Evolutionary conservation across 2,113 vertebrate genomes (phyloP).

Genomic region (Rallus limicola): DNA sequence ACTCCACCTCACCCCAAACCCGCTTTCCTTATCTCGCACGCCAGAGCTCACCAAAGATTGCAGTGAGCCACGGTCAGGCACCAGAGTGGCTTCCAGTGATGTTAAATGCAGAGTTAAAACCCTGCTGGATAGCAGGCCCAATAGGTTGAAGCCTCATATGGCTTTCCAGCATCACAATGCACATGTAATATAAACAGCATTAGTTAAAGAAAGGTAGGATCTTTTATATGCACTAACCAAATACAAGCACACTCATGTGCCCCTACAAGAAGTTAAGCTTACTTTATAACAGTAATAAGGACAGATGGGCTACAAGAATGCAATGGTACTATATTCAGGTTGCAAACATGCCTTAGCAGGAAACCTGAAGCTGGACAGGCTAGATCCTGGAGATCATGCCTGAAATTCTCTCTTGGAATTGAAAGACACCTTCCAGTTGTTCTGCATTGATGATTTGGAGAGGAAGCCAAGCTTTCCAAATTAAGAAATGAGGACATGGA

Average conservation of each 20-base stretch:
- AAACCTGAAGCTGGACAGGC: neutral
- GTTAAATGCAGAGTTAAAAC: neutral
- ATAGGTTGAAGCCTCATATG: accelerated
- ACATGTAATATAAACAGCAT: neutral
- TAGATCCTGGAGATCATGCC: neutral
- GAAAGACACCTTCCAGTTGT: accelerated
- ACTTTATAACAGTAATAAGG: neutral
- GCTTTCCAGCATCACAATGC: neutral
- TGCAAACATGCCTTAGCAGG: neutral
- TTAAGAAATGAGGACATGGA: neutral
- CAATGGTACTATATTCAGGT: accelerated
- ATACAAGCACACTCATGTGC: accelerated
- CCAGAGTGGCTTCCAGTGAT: accelerated
- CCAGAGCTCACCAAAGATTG: neutral
- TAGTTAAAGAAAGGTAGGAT: neutral
- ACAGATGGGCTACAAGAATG: neutral
- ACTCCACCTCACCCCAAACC: too few relatives aligned
- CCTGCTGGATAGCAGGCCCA: neutral
- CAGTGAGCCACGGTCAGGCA: accelerated
- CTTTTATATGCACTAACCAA: accelerated
- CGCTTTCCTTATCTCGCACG: accelerated
- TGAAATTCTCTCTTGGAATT: neutral
- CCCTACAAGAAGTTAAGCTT: accelerated
- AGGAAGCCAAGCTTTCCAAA: neutral
- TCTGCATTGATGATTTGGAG: neutral